These are phyloP conservation scores for Channa striata DNA, from an alignment of 2,797 vertebrate species.

Conservation along the genomic window DNA sequence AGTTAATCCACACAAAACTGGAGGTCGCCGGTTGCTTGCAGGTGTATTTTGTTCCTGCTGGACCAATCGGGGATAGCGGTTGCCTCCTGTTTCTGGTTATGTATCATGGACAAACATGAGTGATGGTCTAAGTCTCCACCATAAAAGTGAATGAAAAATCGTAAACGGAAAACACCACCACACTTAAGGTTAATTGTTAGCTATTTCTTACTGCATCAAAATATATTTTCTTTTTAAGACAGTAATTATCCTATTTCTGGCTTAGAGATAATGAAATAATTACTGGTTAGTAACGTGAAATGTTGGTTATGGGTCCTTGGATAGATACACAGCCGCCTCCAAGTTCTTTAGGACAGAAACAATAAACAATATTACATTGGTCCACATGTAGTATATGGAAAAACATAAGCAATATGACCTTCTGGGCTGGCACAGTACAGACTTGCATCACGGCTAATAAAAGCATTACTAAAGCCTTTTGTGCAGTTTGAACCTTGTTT, in stretches of 20 bases:
- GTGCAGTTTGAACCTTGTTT: slow-evolving; percentile 43
- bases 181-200: not conserved
- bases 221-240: not conserved
- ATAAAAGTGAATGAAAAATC: not conserved
- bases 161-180: not conserved
- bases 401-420: slow-evolving; percentile 29
- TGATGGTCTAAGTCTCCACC: not conserved
- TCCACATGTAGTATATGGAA: slow-evolving; percentile 10
- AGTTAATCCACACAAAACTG: not conserved
- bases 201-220: not conserved
- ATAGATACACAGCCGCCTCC: slow-evolving; percentile 8
- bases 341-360: not conserved
- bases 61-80: not conserved
- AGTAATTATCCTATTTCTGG: not conserved
- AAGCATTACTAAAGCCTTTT: slow-evolving; percentile 39
- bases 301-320: not conserved
- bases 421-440: slow-evolving; percentile 13
- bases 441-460: slow-evolving; percentile 28
- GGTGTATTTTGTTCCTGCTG: not conserved
- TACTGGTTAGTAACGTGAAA: no score
- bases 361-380: slow-evolving; percentile 15
- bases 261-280: no score
- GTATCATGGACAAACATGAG: not conserved
- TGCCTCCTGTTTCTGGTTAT: not conserved
- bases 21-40: not conserved